Conservation (phyloP, 2,888 invertebrate genomes). For the Catocala sponsa region DNA sequence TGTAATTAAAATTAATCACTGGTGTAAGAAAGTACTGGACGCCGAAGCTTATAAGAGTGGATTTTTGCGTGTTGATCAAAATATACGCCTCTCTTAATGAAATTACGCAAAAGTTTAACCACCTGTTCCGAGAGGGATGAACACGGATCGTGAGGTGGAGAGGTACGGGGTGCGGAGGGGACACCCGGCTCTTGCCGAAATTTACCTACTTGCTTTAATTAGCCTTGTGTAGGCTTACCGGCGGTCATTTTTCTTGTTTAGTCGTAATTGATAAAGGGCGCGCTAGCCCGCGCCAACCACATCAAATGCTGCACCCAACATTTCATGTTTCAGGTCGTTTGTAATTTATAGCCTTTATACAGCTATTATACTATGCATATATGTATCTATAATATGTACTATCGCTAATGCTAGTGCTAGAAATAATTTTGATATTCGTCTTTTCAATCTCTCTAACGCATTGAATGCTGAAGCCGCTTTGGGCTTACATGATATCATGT, state of each 20-base stretch:
- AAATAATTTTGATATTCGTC: constrained; percentile 22
- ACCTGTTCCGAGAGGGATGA: constrained; percentile 72
- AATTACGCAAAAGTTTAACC: constrained; percentile 80
- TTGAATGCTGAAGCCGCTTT: constrained; percentile 35
- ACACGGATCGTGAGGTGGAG: constrained; percentile 43
- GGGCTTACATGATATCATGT: constrained; percentile 45
- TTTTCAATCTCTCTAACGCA: constrained; percentile 53
- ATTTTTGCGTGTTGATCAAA: constrained; percentile 71
- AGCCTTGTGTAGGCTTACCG: constrained; percentile 81
- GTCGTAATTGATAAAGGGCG: constrained; percentile 85
- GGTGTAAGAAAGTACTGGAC: constrained; percentile 55
- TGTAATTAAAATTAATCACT: constrained; percentile 61
- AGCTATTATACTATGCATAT: background rate
- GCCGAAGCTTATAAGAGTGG: constrained; percentile 58
- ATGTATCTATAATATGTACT: background rate
- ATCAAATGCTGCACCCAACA: constrained; percentile 63
- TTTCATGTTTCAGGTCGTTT: constrained; percentile 46
- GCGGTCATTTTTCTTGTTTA: constrained; percentile 86
- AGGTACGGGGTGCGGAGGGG: constrained; percentile 53
- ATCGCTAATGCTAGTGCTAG: constrained; percentile 5
- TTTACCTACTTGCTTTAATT: constrained; percentile 86
- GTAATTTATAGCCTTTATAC: constrained; percentile 27
- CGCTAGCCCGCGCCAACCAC: constrained; percentile 60
- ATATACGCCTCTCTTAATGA: constrained; percentile 75
- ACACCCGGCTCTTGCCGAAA: constrained; percentile 71